Evolutionary conservation across 2,113 vertebrate species (phyloP).

Genomic region (Eupsittula cactorum): DNA sequence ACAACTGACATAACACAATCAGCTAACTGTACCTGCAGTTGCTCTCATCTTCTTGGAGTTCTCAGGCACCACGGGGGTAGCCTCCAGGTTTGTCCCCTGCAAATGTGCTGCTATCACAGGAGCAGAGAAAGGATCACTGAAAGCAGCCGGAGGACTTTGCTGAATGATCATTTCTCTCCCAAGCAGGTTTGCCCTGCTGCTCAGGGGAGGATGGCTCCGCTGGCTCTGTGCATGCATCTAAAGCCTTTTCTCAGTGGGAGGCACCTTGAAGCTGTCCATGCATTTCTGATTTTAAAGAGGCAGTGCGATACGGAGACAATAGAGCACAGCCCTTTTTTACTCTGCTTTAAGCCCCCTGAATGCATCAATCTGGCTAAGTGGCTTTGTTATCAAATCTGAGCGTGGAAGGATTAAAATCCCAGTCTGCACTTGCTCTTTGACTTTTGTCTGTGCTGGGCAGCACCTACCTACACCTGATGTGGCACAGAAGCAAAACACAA

Average conservation of each 20-base stretch:
- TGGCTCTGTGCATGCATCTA: conserved; percentile 50
- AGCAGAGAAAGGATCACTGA: background rate
- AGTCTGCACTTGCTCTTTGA: background rate
- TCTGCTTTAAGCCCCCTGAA: background rate
- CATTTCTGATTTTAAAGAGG: conserved; percentile 73
- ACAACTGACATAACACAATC: background rate
- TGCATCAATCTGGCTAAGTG: accelerated
- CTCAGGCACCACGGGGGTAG: background rate
- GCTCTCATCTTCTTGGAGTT: background rate
- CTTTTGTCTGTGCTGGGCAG: background rate
- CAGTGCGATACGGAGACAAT: conserved; percentile 16
- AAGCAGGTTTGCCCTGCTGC: conserved; percentile 6
- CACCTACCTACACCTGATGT: background rate
- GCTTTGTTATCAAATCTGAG: background rate
- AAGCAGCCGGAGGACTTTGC: background rate
- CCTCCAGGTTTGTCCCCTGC: background rate
- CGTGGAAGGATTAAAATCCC: background rate
- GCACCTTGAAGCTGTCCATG: conserved; percentile 56
- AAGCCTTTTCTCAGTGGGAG: conserved; percentile 66
- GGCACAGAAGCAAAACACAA: background rate
- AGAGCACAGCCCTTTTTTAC: background rate
- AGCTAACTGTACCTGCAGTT: conserved; percentile 47
- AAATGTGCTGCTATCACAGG: background rate
- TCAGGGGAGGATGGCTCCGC: conserved; percentile 11
- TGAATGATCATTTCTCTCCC: background rate